A percentile compares a stretch with the other conserved stretches of the same genome.
These are phyloP conservation scores for Microhierax caerulescens DNA, from an alignment of 2,797 vertebrate species.

Conservation along the genomic window DNA sequence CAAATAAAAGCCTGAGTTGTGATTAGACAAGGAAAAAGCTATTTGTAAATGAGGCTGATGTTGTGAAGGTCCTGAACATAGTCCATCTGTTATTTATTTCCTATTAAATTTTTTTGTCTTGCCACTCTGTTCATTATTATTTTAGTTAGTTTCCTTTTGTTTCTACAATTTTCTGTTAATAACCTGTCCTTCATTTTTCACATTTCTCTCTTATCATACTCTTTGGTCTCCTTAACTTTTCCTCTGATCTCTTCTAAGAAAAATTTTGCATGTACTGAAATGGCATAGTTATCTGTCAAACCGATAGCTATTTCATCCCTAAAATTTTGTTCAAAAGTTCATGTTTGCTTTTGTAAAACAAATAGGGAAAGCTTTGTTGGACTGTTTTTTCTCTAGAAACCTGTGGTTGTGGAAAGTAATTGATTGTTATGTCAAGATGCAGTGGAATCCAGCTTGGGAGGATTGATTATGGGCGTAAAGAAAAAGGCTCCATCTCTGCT, in stretches of 20 bases:
- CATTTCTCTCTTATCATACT: neutral
- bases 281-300: neutral
- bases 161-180: neutral
- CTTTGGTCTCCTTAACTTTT: neutral
- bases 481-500: constrained; percentile 26
- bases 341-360: constrained; percentile 52
- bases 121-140: neutral
- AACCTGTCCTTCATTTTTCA: neutral
- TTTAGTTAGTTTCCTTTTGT: neutral
- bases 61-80: neutral
- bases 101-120: neutral
- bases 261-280: neutral
- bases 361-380: constrained; percentile 34
- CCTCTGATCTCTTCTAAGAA: constrained; percentile 15
- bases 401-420: constrained; percentile 37
- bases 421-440: constrained; percentile 61
- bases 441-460: constrained; percentile 42
- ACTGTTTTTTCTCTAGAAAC: constrained; percentile 23
- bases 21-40: neutral
- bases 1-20: neutral
- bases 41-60: neutral
- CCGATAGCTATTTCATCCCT: neutral
- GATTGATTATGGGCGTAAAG: constrained; percentile 60
- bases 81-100: constrained; percentile 13
- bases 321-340: constrained; percentile 37